phyloP scores from a whole-genome alignment of 64 coral and sea anemone species.

The Acropora tenuis region DNA sequence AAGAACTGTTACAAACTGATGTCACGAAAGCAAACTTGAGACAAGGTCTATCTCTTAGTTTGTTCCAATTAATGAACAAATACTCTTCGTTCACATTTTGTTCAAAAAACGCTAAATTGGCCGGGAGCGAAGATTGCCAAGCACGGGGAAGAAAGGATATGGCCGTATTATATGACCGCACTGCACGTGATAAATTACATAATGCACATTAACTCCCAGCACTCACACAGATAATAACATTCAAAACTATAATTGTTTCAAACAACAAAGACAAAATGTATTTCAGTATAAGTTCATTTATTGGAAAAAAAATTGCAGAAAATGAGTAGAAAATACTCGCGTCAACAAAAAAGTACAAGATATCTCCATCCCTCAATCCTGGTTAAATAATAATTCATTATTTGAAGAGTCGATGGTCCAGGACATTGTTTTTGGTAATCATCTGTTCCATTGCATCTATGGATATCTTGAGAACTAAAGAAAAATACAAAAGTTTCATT shows the following conservation, averaged over 20 bases:
- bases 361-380: conserved; percentile 10
- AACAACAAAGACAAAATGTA: conserved; percentile 15
- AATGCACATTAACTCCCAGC: conserved; percentile 13
- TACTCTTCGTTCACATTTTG: neutral
- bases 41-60: neutral
- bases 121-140: conserved; percentile 7
- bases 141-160: neutral
- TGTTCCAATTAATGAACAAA: conserved; percentile 14
- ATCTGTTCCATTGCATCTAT: neutral
- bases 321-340: conserved; percentile 5
- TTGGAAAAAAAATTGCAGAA: conserved; percentile 15
- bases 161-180: neutral
- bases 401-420: no score
- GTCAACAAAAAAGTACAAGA: neutral
- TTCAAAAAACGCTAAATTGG: neutral
- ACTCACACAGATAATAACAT: neutral
- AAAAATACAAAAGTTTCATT: neutral
- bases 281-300: conserved; percentile 18
- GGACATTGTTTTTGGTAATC: no score
- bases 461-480: neutral
- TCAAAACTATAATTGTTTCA: conserved; percentile 1
- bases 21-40: conserved; percentile 17
- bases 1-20: conserved; percentile 2
- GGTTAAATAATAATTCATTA: neutral
- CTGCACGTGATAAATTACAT: conserved; percentile 1